These are phyloP conservation scores for Hirtodrosophila alboralis DNA, from an alignment of 2,888 invertebrate species.

Conservation along the genomic window DNA sequence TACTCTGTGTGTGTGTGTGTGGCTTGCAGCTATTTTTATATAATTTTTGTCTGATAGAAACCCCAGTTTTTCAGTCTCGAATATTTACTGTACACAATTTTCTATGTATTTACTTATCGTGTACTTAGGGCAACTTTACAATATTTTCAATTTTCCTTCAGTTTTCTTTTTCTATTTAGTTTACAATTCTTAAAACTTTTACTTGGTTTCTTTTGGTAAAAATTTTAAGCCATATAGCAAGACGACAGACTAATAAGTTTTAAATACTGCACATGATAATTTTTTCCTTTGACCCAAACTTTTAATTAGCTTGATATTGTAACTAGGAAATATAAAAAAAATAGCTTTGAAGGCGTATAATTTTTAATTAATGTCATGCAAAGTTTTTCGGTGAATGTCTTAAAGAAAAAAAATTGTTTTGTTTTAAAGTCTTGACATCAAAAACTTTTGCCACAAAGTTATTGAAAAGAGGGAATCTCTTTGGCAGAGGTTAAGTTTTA, in stretches of 20 bases:
- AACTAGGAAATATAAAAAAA: constrained; percentile 38
- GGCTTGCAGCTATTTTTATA: constrained; percentile 78
- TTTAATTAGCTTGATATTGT: constrained; percentile 74
- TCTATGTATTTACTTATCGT: constrained; percentile 50
- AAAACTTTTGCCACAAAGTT: constrained; percentile 32
- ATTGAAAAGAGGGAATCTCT: constrained; percentile 39
- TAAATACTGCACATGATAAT: constrained; percentile 50
- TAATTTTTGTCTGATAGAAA: constrained; percentile 57
- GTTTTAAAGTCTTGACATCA: constrained; percentile 41
- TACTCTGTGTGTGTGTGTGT: constrained; percentile 11
- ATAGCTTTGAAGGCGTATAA: constrained; percentile 41
- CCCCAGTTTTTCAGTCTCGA: constrained; percentile 5
- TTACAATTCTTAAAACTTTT: constrained; percentile 35
- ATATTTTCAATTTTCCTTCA: constrained; percentile 45
- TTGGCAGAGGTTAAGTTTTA: constrained; percentile 26
- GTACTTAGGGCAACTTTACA: constrained; percentile 53
- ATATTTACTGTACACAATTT: constrained; percentile 47
- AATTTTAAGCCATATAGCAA: constrained; percentile 39
- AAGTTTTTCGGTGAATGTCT: constrained; percentile 42
- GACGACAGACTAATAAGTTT: constrained; percentile 63
- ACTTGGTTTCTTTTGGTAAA: constrained; percentile 1
- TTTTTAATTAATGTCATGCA: constrained; percentile 64
- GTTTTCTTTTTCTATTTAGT: constrained; percentile 24
- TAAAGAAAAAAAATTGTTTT: constrained; percentile 50
- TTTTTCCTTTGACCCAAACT: constrained; percentile 62